Base-by-base conservation (phyloP, 2,888 invertebrate genomes). In the Ethmia dodecea region DNA sequence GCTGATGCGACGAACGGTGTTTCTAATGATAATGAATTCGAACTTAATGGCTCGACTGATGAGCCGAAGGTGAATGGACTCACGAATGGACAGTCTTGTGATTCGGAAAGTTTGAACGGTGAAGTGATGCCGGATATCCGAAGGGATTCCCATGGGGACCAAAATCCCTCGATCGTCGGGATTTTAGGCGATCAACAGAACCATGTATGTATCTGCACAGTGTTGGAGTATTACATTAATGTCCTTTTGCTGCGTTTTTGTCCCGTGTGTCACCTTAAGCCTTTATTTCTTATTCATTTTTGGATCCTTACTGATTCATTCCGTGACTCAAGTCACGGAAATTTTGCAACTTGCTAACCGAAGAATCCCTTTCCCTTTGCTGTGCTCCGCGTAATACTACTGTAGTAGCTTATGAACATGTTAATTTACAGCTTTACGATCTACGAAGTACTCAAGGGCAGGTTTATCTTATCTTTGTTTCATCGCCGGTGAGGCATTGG, bases 121-220 rank as follows among this genome's bases (percentile, higher is more conserved):
- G 43, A 47, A 13, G 43, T 53, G 33, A 40, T 59, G 8, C n/a
- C 26, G 11, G 75, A 75, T 35, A 42, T 64, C 31, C 60, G 73
- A 31, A 58, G 75, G 38, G 79, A 79, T 47, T 74, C 78, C n/a
- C 75, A 79, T 38, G 68, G 74, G 27, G 79, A 79, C 24, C 78
- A 78, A 43, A 83, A 73, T 47, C 74, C 80, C 31, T 86, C 81
- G 33, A 87, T 88, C 45, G 81, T 88, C 31, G 87, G 86, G 37
- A 87, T 87, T 52, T 72, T 88, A 22, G 88, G 87, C 37, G 86
- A 79, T 45, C 87, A 86, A 52, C 86, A 86, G 35, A 79, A 74
- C 54, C 76, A 88, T 70, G 88, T 88, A 86, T 42, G 88, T 81
- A 71, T 48, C 35, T 13, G 37, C 28, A 22, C 31, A 12, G 9